Conservation (phyloP, 2,797 vertebrate genomes). For the Cyprinodon diabolis region DNA sequence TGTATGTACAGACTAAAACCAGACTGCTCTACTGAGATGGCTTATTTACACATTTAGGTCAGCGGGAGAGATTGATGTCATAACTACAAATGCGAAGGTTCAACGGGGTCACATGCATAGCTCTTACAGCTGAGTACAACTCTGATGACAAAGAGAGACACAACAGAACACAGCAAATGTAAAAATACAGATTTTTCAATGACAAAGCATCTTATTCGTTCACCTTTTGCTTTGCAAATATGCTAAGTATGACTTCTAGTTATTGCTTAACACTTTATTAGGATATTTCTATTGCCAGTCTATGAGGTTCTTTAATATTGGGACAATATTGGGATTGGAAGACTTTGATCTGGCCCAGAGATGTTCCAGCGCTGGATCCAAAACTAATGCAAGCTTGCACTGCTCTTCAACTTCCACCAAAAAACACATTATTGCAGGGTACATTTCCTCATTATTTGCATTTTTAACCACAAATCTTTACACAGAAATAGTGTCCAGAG, state of each 20-base stretch:
- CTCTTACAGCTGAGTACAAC: constrained; percentile 54
- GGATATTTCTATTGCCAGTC: constrained; percentile 59
- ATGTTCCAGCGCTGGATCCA: constrained; percentile 51
- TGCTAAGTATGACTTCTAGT: constrained; percentile 53
- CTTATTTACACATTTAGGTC: constrained; percentile 75
- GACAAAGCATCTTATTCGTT: constrained; percentile 55
- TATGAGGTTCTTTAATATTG: constrained; percentile 54
- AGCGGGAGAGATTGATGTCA: constrained; percentile 64
- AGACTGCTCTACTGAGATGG: constrained; percentile 78
- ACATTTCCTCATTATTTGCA: constrained; percentile 28
- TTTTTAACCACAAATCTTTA: constrained; percentile 20
- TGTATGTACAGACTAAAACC: constrained; percentile 79
- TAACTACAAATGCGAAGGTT: constrained; percentile 66
- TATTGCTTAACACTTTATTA: constrained; percentile 71
- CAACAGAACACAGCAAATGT: constrained; percentile 66
- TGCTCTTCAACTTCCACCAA: constrained; percentile 31
- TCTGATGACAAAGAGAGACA: constrained; percentile 61
- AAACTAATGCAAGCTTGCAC: constrained; percentile 49
- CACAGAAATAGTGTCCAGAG: constrained; percentile 15
- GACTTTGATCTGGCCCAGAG: constrained; percentile 77
- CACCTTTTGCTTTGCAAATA: constrained; percentile 68
- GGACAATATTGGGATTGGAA: constrained; percentile 78
- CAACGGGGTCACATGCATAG: constrained; percentile 70
- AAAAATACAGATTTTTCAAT: constrained; percentile 60
- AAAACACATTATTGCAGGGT: constrained; percentile 55